Conservation (phyloP, 1,140 invertebrate species). For the Dolichoris vasculosae region DNA sequence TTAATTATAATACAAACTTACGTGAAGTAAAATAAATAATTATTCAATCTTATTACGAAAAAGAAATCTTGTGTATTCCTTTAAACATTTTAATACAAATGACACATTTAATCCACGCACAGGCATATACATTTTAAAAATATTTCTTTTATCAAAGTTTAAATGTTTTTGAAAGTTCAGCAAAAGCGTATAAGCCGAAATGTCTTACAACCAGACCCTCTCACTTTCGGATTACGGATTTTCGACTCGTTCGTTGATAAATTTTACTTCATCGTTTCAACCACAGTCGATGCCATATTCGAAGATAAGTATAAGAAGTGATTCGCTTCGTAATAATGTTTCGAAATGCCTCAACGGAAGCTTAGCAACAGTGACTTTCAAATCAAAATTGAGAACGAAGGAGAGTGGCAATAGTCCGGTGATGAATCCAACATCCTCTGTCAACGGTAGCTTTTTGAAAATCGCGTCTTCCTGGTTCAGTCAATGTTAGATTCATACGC, state of each 20-base stretch:
- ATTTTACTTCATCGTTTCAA: not conserved
- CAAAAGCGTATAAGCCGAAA: not conserved
- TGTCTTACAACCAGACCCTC: not conserved
- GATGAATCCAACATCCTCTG: not conserved
- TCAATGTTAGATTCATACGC: not conserved
- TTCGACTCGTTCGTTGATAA: not conserved
- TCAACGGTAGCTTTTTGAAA: not conserved
- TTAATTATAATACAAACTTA: not conserved
- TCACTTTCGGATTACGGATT: not conserved
- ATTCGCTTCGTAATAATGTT: not conserved
- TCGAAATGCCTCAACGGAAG: not conserved
- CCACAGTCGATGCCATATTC: too few relatives aligned
- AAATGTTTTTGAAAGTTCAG: not conserved
- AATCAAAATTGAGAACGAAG: not conserved
- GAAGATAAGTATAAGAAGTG: not conserved
- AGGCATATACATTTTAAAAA: not conserved
- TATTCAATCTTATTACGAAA: not conserved
- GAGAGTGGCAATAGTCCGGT: not conserved
- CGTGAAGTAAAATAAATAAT: not conserved
- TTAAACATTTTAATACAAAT: not conserved
- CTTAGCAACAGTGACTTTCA: conserved; percentile 12
- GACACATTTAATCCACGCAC: not conserved
- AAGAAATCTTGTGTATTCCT: not conserved
- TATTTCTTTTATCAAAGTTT: not conserved
- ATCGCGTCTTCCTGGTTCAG: not conserved